These are phyloP conservation scores for Centroberyx gerrardi DNA, from an alignment of 2,797 vertebrate genomes.

Conservation along the genomic window DNA sequence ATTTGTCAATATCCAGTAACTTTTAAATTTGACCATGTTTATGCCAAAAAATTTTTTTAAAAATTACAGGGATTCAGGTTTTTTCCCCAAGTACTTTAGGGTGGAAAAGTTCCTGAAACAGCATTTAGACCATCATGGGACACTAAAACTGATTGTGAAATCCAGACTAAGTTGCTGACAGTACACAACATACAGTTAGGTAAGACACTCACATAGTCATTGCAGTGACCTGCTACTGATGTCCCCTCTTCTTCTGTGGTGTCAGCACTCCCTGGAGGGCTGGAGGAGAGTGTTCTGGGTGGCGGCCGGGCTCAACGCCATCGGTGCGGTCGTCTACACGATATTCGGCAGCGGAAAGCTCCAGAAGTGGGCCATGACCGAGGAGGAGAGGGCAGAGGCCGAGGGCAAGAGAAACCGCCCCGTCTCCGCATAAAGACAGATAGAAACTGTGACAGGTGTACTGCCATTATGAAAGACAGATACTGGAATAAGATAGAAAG, in stretches of 20 bases:
- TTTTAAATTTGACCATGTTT: too few species aligned
- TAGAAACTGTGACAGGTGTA: neutral
- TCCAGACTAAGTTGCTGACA: too few species aligned
- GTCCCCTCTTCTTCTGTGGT: conserved; percentile 8
- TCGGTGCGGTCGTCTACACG: conserved; percentile 80
- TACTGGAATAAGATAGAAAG: neutral
- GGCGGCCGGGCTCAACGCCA: conserved; percentile 75
- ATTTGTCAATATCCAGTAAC: too few species aligned
- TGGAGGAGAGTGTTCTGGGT: conserved; percentile 88
- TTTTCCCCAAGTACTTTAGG: too few species aligned
- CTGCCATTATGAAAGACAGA: neutral
- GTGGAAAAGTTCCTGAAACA: too few species aligned
- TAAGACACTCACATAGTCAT: too few species aligned
- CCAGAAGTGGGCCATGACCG: conserved; percentile 85
- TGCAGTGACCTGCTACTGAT: neutral
- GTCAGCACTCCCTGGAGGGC: conserved; percentile 83
- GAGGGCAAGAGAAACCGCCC: conserved; percentile 42
- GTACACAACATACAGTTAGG: too few species aligned
- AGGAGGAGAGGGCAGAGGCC: conserved; percentile 59
- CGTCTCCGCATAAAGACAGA: conserved; percentile 16
- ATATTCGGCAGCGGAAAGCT: conserved; percentile 83
- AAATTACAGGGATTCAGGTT: too few species aligned
- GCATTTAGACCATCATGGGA: too few species aligned
- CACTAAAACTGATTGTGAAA: too few species aligned
- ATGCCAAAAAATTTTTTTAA: too few species aligned